Base-by-base conservation (phyloP, 92 coral and sea anemone species). In the Epizoanthus scotinus region DNA sequence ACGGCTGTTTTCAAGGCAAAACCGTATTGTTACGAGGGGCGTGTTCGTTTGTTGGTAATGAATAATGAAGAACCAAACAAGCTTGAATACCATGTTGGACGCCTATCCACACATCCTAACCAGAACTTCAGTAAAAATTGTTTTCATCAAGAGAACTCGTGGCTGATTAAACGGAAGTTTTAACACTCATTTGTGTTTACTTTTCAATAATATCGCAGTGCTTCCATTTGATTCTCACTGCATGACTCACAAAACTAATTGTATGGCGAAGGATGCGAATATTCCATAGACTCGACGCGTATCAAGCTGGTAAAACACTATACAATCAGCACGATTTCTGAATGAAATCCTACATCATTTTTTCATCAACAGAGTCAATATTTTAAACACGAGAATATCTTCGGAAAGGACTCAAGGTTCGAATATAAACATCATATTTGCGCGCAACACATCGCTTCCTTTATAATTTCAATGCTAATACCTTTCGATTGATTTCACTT, bases 131-230 rank as follows among this genome's bases (percentile, higher is more conserved):
- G 55, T 75, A 5, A 24, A 42, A 55, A 60, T 58, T 75, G 81
- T 75, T 75, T 58, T 75, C 55, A 60, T 73, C 59, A 75, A 75
- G 55, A 75, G 67, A 60, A 14, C 68, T 60, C 68, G 22, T 31
- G 81, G 67, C 56, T 75, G 81, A 75, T 75, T 75, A 75, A 75
- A 57, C 53, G 68, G 81, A 75, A 75, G 68, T 57, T 75, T 38
- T 75, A 75, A 75, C 81, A 29, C 67, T 58, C 57, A 29, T 25
- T 38, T 60, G 57, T 59, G 57, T 59, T 34, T 75, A 54, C 81
- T 59, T 59, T 75, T 40, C 81, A 75, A 59, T 57, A 53, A 75
- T 28, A 75, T 40, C 66, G 24, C 61, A 28, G 6, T 27, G n/a
- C 66, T 24, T 8, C 34, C 25, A 21, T 18, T 58, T 21, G 59